A percentile compares a stretch with the other conserved stretches of the same genome.
Conservation (phyloP, 1,140 invertebrate genomes). For the Drosophila ohnishii region DNA sequence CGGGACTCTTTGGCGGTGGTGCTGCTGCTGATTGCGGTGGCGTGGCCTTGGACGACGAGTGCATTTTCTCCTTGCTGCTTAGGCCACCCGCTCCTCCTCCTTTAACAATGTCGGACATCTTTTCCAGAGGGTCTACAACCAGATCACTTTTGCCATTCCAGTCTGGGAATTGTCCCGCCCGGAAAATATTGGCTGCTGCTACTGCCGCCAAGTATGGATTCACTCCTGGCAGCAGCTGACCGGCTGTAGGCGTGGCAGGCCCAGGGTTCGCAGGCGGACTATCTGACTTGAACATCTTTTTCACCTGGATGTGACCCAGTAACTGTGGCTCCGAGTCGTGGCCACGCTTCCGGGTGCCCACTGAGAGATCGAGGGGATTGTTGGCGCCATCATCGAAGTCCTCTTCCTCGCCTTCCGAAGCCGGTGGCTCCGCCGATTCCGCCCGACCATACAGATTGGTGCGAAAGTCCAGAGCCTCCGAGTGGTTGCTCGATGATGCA, state of each 20-base stretch:
- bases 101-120: conserved; percentile 92
- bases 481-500: conserved; percentile 74
- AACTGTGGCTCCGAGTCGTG: conserved; percentile 59
- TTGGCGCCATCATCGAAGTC: conserved; percentile 75
- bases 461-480: conserved; percentile 77
- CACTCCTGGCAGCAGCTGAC: conserved; percentile 87
- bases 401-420: conserved; percentile 84
- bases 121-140: conserved; percentile 92
- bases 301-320: conserved; percentile 81
- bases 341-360: conserved; percentile 89
- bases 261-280: conserved; percentile 87
- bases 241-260: conserved; percentile 86
- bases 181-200: conserved; percentile 89
- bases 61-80: conserved; percentile 83
- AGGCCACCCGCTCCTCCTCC: conserved; percentile 29
- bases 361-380: conserved; percentile 90
- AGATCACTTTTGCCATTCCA: conserved; percentile 93
- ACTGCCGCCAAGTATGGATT: conserved; percentile 92
- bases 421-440: conserved; percentile 74
- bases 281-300: conserved; percentile 83
- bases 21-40: conserved; percentile 20
- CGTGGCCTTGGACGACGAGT: conserved; percentile 45
- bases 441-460: conserved; percentile 71
- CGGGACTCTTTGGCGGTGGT: conserved; percentile 59
- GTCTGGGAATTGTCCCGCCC: conserved; percentile 86